Conservation (phyloP, 2,113 vertebrate species). For the Taurulus bubalis region DNA sequence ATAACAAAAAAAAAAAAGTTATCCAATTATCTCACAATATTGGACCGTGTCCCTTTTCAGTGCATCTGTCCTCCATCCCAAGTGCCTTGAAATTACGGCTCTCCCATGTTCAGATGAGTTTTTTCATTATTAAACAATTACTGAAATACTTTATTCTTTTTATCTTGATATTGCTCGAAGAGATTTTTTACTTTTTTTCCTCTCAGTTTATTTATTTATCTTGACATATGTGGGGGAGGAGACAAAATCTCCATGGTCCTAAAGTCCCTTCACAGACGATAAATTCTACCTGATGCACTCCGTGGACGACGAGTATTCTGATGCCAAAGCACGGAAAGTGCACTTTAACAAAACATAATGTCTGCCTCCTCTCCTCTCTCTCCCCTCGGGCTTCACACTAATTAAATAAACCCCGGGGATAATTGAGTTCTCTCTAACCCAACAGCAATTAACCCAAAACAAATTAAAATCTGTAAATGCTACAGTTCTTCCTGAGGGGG, state of each 20-base stretch:
- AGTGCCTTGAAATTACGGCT: no score
- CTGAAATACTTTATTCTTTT: no score
- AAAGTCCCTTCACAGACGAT: neutral
- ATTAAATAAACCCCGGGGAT: slow-evolving; percentile 56
- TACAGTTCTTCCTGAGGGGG: slow-evolving; percentile 15
- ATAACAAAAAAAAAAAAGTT: no score
- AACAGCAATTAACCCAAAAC: slow-evolving; percentile 57
- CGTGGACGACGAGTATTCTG: neutral
- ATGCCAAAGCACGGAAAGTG: slow-evolving; percentile 18
- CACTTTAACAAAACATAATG: neutral
- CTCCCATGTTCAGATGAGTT: no score
- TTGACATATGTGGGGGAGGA: no score
- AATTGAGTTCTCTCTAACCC: slow-evolving; percentile 39
- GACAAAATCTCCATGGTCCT: neutral
- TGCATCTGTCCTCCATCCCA: no score
- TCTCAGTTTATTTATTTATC: no score
- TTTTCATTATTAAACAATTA: neutral
- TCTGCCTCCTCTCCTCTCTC: neutral
- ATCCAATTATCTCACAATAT: no score
- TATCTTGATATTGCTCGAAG: no score
- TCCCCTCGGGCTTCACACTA: slow-evolving; percentile 33
- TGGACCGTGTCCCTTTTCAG: no score
- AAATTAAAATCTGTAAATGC: slow-evolving; percentile 22
- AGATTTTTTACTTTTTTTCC: neutral
- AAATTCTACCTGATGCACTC: neutral